These are phyloP conservation scores for Pentalonia nigronervosa DNA, from an alignment of 1,140 invertebrate genomes.

Conservation along the genomic window DNA sequence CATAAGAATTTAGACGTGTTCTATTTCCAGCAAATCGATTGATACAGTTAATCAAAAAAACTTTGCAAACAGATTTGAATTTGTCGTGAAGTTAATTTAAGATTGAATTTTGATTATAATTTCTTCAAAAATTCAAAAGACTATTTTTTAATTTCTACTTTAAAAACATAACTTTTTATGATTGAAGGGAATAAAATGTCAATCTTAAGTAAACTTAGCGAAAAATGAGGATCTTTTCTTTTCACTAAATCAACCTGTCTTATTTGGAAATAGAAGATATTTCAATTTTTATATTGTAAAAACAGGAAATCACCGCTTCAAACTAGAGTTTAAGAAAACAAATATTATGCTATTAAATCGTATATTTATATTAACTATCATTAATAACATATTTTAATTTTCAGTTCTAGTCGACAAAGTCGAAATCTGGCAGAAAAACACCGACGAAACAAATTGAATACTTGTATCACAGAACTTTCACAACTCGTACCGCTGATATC, in stretches of 20 bases:
- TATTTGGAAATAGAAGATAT: neutral
- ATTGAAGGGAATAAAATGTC: too few species aligned
- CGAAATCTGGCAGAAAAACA: constrained; percentile 88
- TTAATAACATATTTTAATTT: neutral
- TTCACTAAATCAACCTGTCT: neutral
- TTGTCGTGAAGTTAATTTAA: too few species aligned
- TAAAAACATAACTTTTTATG: too few species aligned
- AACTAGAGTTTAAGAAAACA: neutral
- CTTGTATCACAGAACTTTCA: constrained; percentile 83
- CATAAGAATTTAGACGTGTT: too few species aligned
- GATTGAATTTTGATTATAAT: too few species aligned
- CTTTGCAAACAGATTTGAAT: too few species aligned
- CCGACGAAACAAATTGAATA: constrained; percentile 86
- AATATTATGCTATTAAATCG: neutral
- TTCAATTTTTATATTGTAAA: neutral
- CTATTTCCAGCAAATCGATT: too few species aligned
- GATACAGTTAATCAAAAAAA: too few species aligned
- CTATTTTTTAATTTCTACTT: too few species aligned
- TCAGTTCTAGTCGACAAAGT: constrained; percentile 76
- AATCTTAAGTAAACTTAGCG: too few species aligned
- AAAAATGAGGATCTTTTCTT: neutral
- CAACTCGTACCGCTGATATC: constrained; percentile 82
- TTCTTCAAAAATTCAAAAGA: too few species aligned
- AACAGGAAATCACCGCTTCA: neutral
- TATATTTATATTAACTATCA: neutral